phyloP scores from a whole-genome alignment of 2,113 vertebrate species.

The Paraplagusia blochii region DNA sequence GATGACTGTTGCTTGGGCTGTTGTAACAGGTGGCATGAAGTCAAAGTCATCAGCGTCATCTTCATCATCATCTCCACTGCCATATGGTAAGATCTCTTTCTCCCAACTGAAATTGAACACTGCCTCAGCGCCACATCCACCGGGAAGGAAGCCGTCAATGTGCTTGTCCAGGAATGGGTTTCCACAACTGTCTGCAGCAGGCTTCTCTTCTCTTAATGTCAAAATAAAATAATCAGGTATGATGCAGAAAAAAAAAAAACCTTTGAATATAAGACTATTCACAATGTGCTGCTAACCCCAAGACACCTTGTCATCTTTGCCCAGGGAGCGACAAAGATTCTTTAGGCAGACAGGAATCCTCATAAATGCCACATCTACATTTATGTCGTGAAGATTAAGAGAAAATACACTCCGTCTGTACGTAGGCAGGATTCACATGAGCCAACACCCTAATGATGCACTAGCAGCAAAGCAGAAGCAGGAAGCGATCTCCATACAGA shows the following conservation, averaged over 20 bases:
- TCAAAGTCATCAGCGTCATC: conserved; percentile 5
- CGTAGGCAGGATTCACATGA: conserved; percentile 41
- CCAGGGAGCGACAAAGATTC: conserved; percentile 62
- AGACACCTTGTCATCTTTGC: conserved; percentile 67
- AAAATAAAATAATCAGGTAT: conserved; percentile 67
- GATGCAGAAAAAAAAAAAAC: conserved; percentile 41
- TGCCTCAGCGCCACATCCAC: conserved; percentile 59
- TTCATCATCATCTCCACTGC: conserved; percentile 52
- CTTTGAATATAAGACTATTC: conserved; percentile 25
- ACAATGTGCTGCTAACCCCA: conserved; percentile 30
- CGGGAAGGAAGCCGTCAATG: conserved; percentile 57
- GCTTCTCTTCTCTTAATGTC: conserved; percentile 66
- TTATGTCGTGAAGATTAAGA: conserved; percentile 62
- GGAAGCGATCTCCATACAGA: conserved; percentile 24
- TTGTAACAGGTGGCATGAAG: neutral
- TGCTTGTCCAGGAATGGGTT: conserved; percentile 53
- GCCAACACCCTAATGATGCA: conserved; percentile 29
- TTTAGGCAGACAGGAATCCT: conserved; percentile 47
- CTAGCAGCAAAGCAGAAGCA: conserved; percentile 55
- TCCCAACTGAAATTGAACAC: conserved; percentile 67
- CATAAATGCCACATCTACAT: conserved; percentile 70
- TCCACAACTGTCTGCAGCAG: conserved; percentile 64
- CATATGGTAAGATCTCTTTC: conserved; percentile 33
- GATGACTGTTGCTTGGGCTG: conserved; percentile 8
- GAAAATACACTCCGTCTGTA: conserved; percentile 27